Base-by-base conservation (phyloP, 2,113 vertebrate genomes). In the Patagioenas fasciata region DNA sequence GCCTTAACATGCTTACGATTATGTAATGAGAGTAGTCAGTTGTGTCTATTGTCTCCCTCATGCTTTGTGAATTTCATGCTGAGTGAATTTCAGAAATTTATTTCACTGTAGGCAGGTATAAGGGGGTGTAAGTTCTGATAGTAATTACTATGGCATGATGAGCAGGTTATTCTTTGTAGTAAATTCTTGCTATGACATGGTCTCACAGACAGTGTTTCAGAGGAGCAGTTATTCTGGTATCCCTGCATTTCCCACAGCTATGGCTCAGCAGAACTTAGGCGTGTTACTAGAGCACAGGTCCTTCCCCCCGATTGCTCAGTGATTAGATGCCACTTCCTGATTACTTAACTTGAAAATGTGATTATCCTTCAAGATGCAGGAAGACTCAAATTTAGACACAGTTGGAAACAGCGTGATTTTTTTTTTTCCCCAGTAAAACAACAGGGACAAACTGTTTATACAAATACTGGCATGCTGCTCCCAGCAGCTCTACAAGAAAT, bases 301-400 rank as follows among this genome's bases (percentile, higher is more conserved):
- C 69, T 91, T 70, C 56, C 67, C 20, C 18, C 12, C 38, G 16
- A n/a, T 65, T 26, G 31, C 69, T 73, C 58, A 32, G 24, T 80
- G 74, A 88, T 73, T 87, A 89, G n/a, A 32, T 54, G n/a, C 62
- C 57, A 91, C 60, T 93, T 96, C 92, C 83, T 95, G 83, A 53
- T 71, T 95, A 58, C 85, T 92, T 75, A 65, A 77, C 36, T 92
- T 9, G 5, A 85, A 93, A 88, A 92, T 79, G 44, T 92, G 61
- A 93, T 94, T 95, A 64, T 44, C 48, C 77, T 93, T 92, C 72
- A 90, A 93, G 80, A 90, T 79, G 53, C 80, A 93, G 93, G 92
- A 97, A 97, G 65, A 57, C 48, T 95, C 53, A 96, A 84, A 80
- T 93, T 96, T 86, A 94, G 24, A 70, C 85, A 80, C 29, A 83